Percentiles rank a stretch among this genome's conserved stretches.
Evolutionary conservation across 2,797 vertebrate genomes (phyloP).

Genomic region (Protonibea diacanthus): DNA sequence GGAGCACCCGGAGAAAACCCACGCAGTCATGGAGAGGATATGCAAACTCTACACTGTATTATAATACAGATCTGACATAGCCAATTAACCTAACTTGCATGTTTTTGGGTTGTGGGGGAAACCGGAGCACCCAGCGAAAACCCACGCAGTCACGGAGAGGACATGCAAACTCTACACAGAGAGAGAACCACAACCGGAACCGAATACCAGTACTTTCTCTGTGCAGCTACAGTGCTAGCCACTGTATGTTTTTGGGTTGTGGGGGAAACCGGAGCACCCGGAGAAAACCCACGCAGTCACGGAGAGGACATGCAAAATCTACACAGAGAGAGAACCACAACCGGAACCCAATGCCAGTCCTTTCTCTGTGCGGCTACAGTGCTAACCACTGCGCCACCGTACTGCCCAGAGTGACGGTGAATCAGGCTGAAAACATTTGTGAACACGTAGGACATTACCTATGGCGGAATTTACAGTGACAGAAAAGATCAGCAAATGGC

Average conservation of each 20-base stretch:
- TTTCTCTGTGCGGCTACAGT: not conserved
- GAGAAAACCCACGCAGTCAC: not conserved
- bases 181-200: not conserved
- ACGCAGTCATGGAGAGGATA: conserved; percentile 2
- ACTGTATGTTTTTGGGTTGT: no score
- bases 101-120: not conserved
- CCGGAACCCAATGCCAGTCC: not conserved
- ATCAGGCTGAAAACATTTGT: not conserved
- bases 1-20: not conserved
- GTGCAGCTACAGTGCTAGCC: not conserved
- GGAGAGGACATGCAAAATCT: conserved; percentile 18
- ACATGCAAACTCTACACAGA: conserved; percentile 19
- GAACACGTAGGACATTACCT: not conserved
- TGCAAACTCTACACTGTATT: not conserved
- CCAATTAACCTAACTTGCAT: not conserved
- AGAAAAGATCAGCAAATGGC: conserved; percentile 1
- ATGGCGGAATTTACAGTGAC: not conserved
- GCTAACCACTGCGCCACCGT: not conserved
- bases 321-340: not conserved
- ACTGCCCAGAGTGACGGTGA: not conserved
- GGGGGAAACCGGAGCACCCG: no score
- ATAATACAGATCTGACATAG: not conserved
- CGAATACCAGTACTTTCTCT: no score
- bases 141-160: conserved; percentile 3
- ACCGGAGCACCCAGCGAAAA: not conserved